Base-by-base conservation (phyloP, 2,113 vertebrate species). In the Spizaetus ornatus region DNA sequence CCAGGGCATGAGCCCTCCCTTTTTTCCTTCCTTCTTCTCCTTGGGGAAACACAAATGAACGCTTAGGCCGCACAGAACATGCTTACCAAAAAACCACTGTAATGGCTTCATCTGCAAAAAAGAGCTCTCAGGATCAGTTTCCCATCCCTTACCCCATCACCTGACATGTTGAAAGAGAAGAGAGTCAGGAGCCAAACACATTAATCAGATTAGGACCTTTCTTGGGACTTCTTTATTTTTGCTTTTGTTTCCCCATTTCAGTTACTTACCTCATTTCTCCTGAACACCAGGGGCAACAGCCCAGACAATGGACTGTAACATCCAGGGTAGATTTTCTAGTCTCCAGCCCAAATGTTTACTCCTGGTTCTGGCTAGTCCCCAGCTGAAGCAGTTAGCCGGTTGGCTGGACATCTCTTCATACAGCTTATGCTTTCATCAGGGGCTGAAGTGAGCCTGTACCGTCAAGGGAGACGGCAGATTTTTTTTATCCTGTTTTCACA, bases 261-360 rank as follows among this genome's bases (percentile, higher is more conserved):
- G 77, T 95, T 94, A 70, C 63, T 96, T 93, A 88, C 86, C 83
- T 95, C 52, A 96, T 90, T 82, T 92, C 72, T 86, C 69, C 56
- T 34, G 8, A 66, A 69, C 65, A 53, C 50, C 52, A 78, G 52
- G 25, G 71, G 42, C 3, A 0, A 65, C 52, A 62, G 79, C 40
- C 43, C 69, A 91, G 91, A 83, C 65, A 82, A 83, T 43, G 48
- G 67, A 52, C 59, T 82, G 61, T 67, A 85, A 85, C 70, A 87
- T 84, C 85, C 4, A 2, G 34, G 0, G 3, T 14, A 67, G 85
- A 58, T 90, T 94, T 92, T 52, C 31, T 89, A 69, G 77, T 72
- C 56, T 82, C 65, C 83, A 86, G 52, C 56, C 86, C 80, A 86
- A 58, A 69, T 58, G 61, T 82, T 86, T 92, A 50, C 42, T 74